phyloP scores from a whole-genome alignment of 2,888 invertebrate species.

The Catocala sponsa region DNA sequence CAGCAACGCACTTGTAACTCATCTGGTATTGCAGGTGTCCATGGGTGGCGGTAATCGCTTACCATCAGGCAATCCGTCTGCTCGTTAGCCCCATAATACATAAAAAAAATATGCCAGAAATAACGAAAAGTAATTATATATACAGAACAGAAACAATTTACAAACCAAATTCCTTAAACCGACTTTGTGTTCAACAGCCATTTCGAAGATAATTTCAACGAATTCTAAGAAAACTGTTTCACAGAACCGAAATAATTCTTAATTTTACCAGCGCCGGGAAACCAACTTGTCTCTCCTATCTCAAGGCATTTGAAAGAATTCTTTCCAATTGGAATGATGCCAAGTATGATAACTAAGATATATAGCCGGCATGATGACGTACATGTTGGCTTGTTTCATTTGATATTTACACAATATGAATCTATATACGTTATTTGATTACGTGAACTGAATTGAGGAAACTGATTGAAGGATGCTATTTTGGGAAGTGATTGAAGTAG shows the following conservation, averaged over 20 bases:
- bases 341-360: slow-evolving; percentile 46
- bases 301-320: slow-evolving; percentile 40
- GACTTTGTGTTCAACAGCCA: not conserved
- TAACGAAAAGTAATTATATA: too few species aligned
- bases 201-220: not conserved
- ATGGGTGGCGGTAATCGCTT: too few species aligned
- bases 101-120: too few species aligned
- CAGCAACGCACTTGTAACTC: too few species aligned
- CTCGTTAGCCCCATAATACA: too few species aligned
- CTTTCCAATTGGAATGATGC: slow-evolving; percentile 41
- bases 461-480: slow-evolving; percentile 3
- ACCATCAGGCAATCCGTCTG: too few species aligned
- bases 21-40: too few species aligned
- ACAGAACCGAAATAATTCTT: slow-evolving; percentile 29
- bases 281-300: slow-evolving; percentile 32
- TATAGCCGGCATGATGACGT: slow-evolving; percentile 32
- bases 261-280: slow-evolving; percentile 22
- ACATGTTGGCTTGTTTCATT: slow-evolving; percentile 20
- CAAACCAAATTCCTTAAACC: not conserved
- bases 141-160: too few species aligned
- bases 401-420: slow-evolving; percentile 38
- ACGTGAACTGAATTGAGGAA: slow-evolving; percentile 36
- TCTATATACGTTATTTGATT: slow-evolving; percentile 38
- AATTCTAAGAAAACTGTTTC: not conserved
- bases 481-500: slow-evolving; percentile 3